These are phyloP conservation scores for Paradisaea rubra DNA, from an alignment of 2,113 vertebrate species.

Conservation along the genomic window DNA sequence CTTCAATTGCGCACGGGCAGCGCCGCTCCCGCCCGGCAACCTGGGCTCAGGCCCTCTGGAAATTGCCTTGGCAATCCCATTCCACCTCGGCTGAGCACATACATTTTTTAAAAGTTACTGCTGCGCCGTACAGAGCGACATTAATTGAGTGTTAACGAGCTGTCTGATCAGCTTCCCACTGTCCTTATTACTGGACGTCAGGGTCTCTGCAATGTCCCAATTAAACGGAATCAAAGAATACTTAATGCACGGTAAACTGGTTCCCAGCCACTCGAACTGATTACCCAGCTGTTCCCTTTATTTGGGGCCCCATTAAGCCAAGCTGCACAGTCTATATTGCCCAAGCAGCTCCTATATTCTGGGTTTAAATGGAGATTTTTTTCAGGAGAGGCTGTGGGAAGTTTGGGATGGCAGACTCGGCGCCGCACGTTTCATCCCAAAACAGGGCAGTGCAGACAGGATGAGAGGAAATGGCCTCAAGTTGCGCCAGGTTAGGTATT, in stretches of 20 bases:
- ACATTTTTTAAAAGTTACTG: constrained; percentile 67
- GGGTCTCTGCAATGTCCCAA: constrained; percentile 55
- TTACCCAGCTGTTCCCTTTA: constrained; percentile 38
- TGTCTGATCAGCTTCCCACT: constrained; percentile 70
- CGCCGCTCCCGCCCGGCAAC: not conserved
- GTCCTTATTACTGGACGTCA: constrained; percentile 58
- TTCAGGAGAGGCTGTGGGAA: not conserved
- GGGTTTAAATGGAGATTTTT: not conserved
- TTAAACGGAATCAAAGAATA: constrained; percentile 47
- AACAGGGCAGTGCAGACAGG: too few relatives aligned
- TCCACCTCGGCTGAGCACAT: constrained; percentile 42
- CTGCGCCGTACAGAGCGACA: constrained; percentile 51
- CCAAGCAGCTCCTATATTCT: not conserved
- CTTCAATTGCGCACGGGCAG: constrained; percentile 8
- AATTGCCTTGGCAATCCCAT: constrained; percentile 50
- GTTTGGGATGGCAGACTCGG: rapidly evolving
- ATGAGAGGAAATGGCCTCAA: not conserved
- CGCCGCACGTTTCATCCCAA: rapidly evolving
- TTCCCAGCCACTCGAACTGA: constrained; percentile 27
- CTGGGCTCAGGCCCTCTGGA: constrained; percentile 30
- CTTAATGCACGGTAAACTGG: constrained; percentile 35
- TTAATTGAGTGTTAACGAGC: constrained; percentile 78
- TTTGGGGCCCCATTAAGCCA: not conserved
- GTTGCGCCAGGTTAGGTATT: not conserved
- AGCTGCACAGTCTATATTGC: not conserved